Evolutionary conservation across 2,888 invertebrate genomes (phyloP), one percentile per base, ranked within the genome.

Genomic region (Acleris holmiana): DNA sequence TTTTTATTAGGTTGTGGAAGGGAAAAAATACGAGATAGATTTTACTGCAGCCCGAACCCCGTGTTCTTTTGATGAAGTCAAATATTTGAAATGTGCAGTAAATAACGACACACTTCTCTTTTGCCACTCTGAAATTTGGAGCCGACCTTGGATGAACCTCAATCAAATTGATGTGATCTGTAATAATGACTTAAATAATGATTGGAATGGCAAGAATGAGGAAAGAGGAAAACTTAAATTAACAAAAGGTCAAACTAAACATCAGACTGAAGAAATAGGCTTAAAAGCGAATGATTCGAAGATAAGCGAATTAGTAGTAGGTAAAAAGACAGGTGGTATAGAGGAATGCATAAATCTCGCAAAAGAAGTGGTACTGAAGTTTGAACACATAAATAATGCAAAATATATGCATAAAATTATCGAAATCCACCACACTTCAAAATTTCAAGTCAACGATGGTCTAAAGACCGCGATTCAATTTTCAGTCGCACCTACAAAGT

Each of bases 51-150:
- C 73, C 2, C 76, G 77, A 7, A 72, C 68, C 10, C 69, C 69
- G 40, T 80, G 78, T 55, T 51, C 66, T 7, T 8, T 35, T n/a
- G 66, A 74, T 56, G 69, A 73, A 29, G 50, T 68, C 1, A 67
- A 78, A 44, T 56, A 66, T 23, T 61, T 68, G 5, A 58, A 69
- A 48, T 75, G 80, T 73, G 59, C 61, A 23, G 64, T 71, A 10
- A 67, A 69, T 57, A 62, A 69, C 18, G 70, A 73, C 23, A 62
- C 67, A 17, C 54, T 73, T 35, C 66, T 83, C 21, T 69, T 73
- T 65, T 95, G 95, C 74, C 71, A 86, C 25, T 77, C 94, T 41
- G 71, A 81, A 60, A 87, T 94, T 54, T 94, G 93, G 94, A 86
- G 92, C 44, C 88, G 85, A 44, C 91, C 93, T 7, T 94, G 94